phyloP scores from a whole-genome alignment of 2,113 vertebrate species.

The Rutilus rutilus region DNA sequence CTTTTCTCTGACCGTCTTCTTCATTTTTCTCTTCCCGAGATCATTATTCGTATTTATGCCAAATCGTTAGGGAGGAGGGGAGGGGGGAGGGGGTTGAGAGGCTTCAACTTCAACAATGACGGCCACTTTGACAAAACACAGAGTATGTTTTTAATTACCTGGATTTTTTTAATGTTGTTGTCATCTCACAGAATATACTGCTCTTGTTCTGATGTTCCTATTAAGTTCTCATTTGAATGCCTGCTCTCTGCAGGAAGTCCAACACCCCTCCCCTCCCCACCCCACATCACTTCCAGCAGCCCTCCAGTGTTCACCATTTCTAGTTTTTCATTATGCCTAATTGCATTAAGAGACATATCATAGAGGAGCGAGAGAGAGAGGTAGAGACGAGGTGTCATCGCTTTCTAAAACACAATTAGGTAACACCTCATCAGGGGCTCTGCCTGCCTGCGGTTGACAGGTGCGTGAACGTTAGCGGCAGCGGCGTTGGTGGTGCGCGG shows the following conservation, averaged over 20 bases:
- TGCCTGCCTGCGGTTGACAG: conserved; percentile 85
- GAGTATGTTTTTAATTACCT: conserved; percentile 78
- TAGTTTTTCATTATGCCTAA: conserved; percentile 68
- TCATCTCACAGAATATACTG: conserved; percentile 72
- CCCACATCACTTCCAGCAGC: conserved; percentile 36
- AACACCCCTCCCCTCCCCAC: conserved; percentile 39
- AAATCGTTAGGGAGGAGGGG: conserved; percentile 5
- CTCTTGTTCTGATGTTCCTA: conserved; percentile 72
- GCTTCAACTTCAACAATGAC: conserved; percentile 65
- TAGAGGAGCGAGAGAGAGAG: conserved; percentile 43
- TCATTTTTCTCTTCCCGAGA: conserved; percentile 34
- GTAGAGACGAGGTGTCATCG: conserved; percentile 75
- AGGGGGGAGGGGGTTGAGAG: conserved; percentile 15
- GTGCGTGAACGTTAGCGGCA: conserved; percentile 77
- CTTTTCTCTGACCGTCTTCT: conserved; percentile 31
- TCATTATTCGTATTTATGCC: conserved; percentile 67
- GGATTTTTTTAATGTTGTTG: conserved; percentile 72
- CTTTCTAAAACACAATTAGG: conserved; percentile 91
- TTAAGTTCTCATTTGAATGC: conserved; percentile 75
- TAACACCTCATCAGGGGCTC: conserved; percentile 89
- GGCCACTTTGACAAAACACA: conserved; percentile 77
- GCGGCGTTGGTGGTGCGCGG: conserved; percentile 68
- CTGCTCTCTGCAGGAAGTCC: conserved; percentile 74
- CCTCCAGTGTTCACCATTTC: conserved; percentile 56
- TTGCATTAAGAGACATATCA: conserved; percentile 82